Evolutionary conservation across 2,113 vertebrate genomes (phyloP).

Genomic region (Sebastes fasciatus): DNA sequence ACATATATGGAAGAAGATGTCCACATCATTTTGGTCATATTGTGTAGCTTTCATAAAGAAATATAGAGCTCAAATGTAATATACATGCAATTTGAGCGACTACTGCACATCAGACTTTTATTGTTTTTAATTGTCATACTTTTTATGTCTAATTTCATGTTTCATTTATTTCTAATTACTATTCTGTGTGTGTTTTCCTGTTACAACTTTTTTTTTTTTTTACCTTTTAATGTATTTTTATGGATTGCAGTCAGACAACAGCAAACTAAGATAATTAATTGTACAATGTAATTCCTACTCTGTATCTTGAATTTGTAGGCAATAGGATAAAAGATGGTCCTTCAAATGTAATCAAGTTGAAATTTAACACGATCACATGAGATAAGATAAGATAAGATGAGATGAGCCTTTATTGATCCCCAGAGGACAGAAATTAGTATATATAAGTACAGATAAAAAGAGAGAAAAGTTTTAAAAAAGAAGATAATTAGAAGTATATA

Average conservation of each 20-base stretch:
- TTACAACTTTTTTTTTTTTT: neutral
- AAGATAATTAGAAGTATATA: neutral
- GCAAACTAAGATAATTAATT: neutral
- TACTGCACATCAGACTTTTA: neutral
- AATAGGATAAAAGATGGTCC: neutral
- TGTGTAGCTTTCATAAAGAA: neutral
- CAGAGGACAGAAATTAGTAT: neutral
- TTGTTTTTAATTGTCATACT: neutral
- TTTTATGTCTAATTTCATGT: neutral
- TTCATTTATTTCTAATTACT: neutral
- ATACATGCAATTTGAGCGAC: neutral
- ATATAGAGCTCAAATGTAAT: neutral
- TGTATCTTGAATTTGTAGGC: neutral
- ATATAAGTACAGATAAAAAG: neutral
- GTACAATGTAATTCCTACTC: neutral
- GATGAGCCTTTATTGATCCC: neutral
- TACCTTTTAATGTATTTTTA: neutral
- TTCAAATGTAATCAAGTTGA: constrained; percentile 12
- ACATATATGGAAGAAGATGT: neutral
- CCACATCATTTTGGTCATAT: neutral
- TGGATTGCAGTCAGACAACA: neutral
- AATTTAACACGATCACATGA: neutral
- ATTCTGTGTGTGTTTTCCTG: neutral
- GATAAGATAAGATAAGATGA: neutral
- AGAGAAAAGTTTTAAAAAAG: too few relatives aligned